Evolutionary conservation across 2,888 invertebrate species (phyloP).

Genomic region (Sicus ferrugineus): DNA sequence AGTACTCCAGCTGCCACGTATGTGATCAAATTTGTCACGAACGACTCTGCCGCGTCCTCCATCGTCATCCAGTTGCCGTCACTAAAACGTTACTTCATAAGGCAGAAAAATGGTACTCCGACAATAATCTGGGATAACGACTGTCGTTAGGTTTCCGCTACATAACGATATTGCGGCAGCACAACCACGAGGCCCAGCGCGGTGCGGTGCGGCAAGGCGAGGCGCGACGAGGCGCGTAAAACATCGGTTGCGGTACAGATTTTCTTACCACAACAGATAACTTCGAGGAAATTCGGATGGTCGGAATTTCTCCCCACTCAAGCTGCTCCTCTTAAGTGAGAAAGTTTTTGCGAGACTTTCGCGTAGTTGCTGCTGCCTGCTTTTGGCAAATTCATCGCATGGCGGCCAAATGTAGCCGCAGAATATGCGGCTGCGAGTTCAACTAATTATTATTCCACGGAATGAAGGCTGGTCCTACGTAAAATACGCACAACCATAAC

Average conservation of each 20-base stretch:
- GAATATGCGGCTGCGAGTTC: conserved; percentile 1
- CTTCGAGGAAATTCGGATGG: neutral
- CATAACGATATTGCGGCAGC: neutral
- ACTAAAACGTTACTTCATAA: conserved; percentile 5
- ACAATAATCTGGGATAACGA: conserved; percentile 14
- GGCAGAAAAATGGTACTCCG: neutral
- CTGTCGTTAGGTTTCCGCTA: neutral
- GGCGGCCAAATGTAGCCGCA: conserved; percentile 7
- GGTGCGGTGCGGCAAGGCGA: neutral
- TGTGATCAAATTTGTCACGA: conserved; percentile 12
- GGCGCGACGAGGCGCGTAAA: too few species aligned
- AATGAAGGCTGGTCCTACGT: neutral
- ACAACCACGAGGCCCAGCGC: neutral
- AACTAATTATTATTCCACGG: conserved; percentile 11
- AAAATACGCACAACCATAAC: conserved; percentile 1
- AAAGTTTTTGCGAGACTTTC: conserved; percentile 12
- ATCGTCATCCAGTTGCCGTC: conserved; percentile 1
- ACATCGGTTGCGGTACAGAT: neutral
- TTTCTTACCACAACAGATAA: conserved; percentile 2
- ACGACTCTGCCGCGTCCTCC: neutral
- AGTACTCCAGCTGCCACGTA: neutral
- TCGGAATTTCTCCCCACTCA: neutral
- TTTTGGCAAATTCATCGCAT: conserved; percentile 3
- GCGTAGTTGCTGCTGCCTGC: neutral
- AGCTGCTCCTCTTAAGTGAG: neutral